Conservation (phyloP, 2,113 vertebrate species). For the Takifugu flavidus region DNA sequence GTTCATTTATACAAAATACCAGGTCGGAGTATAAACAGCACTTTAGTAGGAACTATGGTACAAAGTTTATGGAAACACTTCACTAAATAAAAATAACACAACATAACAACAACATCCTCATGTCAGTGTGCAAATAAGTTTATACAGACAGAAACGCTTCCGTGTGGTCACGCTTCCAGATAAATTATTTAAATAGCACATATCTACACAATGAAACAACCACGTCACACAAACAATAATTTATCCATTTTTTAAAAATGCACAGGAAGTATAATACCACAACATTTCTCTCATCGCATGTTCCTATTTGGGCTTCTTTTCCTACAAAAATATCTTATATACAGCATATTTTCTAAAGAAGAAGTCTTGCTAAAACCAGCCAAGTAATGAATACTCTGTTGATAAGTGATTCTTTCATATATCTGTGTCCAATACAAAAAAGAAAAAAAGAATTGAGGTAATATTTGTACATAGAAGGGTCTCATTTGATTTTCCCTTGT, state of each 20-base stretch:
- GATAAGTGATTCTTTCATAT: constrained; percentile 74
- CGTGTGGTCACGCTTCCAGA: constrained; percentile 89
- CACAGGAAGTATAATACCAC: constrained; percentile 82
- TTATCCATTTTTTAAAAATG: constrained; percentile 83
- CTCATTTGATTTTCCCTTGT: constrained; percentile 73
- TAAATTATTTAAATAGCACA: constrained; percentile 99
- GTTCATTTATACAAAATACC: constrained; percentile 71
- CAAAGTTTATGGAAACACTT: constrained; percentile 90
- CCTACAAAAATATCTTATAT: constrained; percentile 89
- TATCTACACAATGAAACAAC: constrained; percentile 95
- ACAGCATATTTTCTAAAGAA: constrained; percentile 85
- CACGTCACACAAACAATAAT: constrained; percentile 87
- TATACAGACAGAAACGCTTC: constrained; percentile 98
- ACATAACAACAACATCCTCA: constrained; percentile 82
- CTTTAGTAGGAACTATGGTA: constrained; percentile 81
- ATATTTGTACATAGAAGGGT: constrained; percentile 93
- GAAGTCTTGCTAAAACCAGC: constrained; percentile 83
- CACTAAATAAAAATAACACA: constrained; percentile 76
- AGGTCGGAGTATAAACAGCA: constrained; percentile 71
- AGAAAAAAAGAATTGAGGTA: constrained; percentile 90
- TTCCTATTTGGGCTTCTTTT: constrained; percentile 77
- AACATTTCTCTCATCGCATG: constrained; percentile 78
- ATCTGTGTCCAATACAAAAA: constrained; percentile 84
- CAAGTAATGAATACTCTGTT: constrained; percentile 77
- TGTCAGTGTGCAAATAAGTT: constrained; percentile 96